Conservation (phyloP, 2,113 vertebrate species). For the Chiloscyllium plagiosum region DNA sequence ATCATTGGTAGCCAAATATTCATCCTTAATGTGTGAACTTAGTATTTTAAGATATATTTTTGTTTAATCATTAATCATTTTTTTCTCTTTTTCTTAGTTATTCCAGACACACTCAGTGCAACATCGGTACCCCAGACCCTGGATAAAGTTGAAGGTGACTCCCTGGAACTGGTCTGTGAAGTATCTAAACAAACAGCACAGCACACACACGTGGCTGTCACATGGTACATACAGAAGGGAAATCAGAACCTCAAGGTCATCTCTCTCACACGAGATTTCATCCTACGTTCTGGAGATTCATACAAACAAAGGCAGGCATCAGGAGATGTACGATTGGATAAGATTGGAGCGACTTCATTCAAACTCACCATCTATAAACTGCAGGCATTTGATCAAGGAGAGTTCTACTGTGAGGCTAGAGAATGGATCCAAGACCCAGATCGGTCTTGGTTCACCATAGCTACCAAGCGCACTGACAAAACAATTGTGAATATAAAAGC, state of each 20-base stretch:
- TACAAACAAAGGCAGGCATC: slow-evolving; percentile 81
- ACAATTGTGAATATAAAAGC: slow-evolving; percentile 81
- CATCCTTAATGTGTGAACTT: not conserved
- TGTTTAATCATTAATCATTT: not conserved
- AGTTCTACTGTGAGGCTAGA: slow-evolving; percentile 84
- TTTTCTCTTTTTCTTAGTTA: slow-evolving; percentile 61
- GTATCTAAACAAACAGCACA: slow-evolving; percentile 72
- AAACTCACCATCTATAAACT: slow-evolving; percentile 86
- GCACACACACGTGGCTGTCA: slow-evolving; percentile 84
- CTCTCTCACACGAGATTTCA: slow-evolving; percentile 79
- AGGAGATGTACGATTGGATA: slow-evolving; percentile 83
- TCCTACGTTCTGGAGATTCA: slow-evolving; percentile 68
- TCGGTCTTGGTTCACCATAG: slow-evolving; percentile 85
- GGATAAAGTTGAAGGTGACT: slow-evolving; percentile 84
- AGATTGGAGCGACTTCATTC: slow-evolving; percentile 73
- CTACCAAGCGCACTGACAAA: slow-evolving; percentile 83
- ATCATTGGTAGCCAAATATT: not conserved
- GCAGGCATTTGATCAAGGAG: slow-evolving; percentile 83
- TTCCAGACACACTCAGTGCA: slow-evolving; percentile 72
- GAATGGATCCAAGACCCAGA: slow-evolving; percentile 96
- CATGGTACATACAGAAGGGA: slow-evolving; percentile 73
- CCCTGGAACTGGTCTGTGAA: slow-evolving; percentile 80
- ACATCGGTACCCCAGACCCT: slow-evolving; percentile 68
- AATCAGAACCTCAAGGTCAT: slow-evolving; percentile 77
- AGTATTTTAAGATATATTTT: not conserved